Base-by-base conservation (phyloP, 2,888 invertebrate species). In the Lydus trimaculatus region DNA sequence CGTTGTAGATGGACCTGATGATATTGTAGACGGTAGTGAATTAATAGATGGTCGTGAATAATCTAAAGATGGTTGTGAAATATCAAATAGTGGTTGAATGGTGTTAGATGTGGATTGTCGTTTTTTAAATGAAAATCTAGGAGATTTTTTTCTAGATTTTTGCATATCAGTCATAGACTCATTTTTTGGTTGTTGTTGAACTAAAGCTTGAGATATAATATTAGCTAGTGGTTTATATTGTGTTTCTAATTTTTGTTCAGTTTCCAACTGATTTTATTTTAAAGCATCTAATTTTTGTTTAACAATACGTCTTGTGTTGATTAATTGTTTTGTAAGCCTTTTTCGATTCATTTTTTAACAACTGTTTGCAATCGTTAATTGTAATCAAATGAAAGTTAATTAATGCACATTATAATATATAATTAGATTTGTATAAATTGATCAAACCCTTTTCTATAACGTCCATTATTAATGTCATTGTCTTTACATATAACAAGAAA, bases 391-490 rank as follows among this genome's bases (percentile, higher is more conserved):
- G 52, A 8, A 23, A 4, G 9, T 11, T 52, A 20, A 11, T 9
- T 1, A 0, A 8, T 52, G 2, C 3, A 6, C 23, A 23, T 15
- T 9, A 8, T 23, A 0, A 20, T 52, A n/a, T n/a, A n/a, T n/a
- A n/a, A n/a, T 39, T 4, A 39, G 1, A 39, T 39, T 39, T n/a
- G 39, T 6, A 66, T 58, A 62, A 33, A 66, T 11, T 56, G 62
- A 63, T 62, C 70, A 58, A 66, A 66, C 25, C 62, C 62, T 62
- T 61, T 28, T 33, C 74, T 70, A 58, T 75, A 73, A 61, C 75
- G 64, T n/a, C 78, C 75, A 31, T 72, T 65, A 61, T 73, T 70
- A 11, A 75, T 39, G n/a, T 72, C 66, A 64, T 68, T 72, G 67
- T 77, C 77, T 71, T 75, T 76, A 67, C 71, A 73, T 28, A 67